Evolutionary conservation across 2,113 vertebrate species (phyloP).

Genomic region (Myrmecobius fasciatus): DNA sequence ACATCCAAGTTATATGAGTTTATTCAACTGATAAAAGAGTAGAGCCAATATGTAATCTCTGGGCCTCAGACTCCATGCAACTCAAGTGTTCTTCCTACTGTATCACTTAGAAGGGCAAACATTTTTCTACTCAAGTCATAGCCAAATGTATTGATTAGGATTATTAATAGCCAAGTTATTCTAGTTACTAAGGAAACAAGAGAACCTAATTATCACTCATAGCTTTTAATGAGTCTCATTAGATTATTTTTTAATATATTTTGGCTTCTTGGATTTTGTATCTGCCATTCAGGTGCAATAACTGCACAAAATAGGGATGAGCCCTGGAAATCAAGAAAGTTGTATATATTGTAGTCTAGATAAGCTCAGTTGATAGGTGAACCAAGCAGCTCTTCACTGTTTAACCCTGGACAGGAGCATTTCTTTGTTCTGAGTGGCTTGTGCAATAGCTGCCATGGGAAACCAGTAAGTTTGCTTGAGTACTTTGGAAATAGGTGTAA

Average conservation of each 20-base stretch:
- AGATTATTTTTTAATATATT: neutral
- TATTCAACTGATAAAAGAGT: neutral
- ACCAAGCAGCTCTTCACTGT: neutral
- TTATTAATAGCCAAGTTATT: neutral
- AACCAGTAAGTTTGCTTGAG: neutral
- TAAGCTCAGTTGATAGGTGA: neutral
- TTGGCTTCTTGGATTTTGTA: neutral
- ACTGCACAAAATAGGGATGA: neutral
- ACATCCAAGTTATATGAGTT: neutral
- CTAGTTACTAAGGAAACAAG: neutral
- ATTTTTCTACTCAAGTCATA: neutral
- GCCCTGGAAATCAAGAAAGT: neutral
- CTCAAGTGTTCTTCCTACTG: neutral
- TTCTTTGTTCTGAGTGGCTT: conserved; percentile 35
- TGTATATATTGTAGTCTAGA: neutral
- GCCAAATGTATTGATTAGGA: neutral
- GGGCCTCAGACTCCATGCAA: neutral
- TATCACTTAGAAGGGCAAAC: neutral
- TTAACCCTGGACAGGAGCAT: neutral
- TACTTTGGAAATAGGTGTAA: conserved; percentile 6
- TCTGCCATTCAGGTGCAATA: neutral
- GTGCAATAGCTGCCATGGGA: neutral
- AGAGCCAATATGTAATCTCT: neutral
- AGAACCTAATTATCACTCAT: neutral
- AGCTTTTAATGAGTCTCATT: neutral